These are phyloP conservation scores for Isurus oxyrinchus DNA, from an alignment of 2,113 vertebrate genomes.

Conservation along the genomic window DNA sequence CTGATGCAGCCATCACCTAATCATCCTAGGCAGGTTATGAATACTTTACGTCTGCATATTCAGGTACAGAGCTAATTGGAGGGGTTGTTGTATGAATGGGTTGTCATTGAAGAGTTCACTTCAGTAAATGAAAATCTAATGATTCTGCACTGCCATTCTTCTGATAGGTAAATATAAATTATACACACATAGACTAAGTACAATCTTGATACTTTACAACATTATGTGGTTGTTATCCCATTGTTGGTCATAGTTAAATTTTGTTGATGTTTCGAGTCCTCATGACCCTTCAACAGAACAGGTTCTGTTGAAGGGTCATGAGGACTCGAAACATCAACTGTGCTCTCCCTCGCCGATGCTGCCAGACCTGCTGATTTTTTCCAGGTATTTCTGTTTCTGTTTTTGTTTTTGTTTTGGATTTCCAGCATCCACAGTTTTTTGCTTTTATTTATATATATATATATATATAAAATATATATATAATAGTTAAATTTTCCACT, in stretches of 20 bases:
- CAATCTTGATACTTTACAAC: neutral
- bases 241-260: slow-evolving; percentile 4
- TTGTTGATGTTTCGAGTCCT: neutral
- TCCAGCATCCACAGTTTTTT: too few relatives aligned
- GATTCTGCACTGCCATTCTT: neutral
- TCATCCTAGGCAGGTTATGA: neutral
- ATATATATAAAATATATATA: too few relatives aligned
- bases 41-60: neutral
- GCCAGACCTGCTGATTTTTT: too few relatives aligned
- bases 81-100: neutral
- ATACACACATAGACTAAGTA: neutral
- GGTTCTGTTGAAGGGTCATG: too few relatives aligned
- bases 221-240: neutral
- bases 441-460: too few relatives aligned
- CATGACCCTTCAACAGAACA: too few relatives aligned
- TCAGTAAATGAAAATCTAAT: neutral
- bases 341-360: too few relatives aligned
- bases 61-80: neutral
- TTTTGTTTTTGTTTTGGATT: too few relatives aligned
- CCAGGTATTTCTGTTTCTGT: too few relatives aligned
- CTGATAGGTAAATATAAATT: neutral
- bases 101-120: neutral
- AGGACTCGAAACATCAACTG: too few relatives aligned
- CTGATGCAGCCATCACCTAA: neutral
- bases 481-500: slow-evolving; percentile 13